Evolutionary conservation across 2,797 vertebrate species (phyloP).

Genomic region (Phyllotis vaccarum): DNA sequence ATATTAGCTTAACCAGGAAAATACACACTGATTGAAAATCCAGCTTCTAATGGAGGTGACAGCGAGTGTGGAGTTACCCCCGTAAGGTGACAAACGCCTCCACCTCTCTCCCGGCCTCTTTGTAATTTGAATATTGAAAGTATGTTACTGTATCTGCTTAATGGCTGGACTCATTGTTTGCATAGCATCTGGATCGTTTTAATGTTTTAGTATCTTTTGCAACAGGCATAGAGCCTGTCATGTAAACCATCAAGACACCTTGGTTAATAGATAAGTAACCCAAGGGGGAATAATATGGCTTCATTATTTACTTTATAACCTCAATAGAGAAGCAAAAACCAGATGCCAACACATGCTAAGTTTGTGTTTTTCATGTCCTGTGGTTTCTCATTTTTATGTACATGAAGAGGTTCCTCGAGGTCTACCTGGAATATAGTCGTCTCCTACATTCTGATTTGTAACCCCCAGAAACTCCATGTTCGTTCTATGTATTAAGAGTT

Average conservation of each 20-base stretch:
- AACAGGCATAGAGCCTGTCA: background rate
- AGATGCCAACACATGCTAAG: background rate
- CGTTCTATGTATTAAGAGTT: background rate
- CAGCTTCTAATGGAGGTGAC: background rate
- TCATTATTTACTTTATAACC: background rate
- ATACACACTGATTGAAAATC: background rate
- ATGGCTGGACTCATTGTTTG: background rate
- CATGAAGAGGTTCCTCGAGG: background rate
- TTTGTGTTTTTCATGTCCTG: background rate
- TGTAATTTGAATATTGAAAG: constrained; percentile 43
- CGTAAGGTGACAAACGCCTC: background rate
- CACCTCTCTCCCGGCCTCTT: background rate
- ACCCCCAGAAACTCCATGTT: background rate
- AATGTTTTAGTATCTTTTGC: background rate
- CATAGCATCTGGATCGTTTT: background rate
- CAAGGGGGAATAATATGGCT: background rate
- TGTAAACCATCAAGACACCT: background rate
- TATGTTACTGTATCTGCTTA: background rate
- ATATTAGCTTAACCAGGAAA: background rate
- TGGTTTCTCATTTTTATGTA: constrained; percentile 19
- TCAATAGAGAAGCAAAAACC: constrained; percentile 11
- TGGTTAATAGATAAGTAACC: constrained; percentile 24
- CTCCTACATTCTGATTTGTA: constrained; percentile 12
- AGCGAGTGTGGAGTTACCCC: background rate
- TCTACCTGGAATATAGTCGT: background rate